Evolutionary conservation across 2,888 invertebrate genomes (phyloP).

Genomic region (Petrolisthes manimaculis): DNA sequence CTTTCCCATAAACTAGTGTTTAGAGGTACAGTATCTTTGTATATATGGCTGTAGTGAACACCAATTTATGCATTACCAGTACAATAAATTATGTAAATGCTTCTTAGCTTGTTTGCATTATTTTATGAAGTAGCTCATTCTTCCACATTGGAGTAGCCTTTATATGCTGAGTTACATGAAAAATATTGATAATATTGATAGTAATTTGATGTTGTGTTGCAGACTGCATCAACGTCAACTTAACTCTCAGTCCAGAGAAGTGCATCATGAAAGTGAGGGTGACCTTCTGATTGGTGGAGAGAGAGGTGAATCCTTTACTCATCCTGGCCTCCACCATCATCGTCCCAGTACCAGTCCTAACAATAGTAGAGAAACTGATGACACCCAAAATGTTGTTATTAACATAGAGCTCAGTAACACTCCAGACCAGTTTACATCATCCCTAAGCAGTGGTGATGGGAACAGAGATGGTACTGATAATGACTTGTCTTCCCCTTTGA

Average conservation of each 20-base stretch:
- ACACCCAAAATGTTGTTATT: slow-evolving; percentile 34
- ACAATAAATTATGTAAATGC: no score
- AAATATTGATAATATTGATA: slow-evolving; percentile 4
- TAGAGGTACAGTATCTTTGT: no score
- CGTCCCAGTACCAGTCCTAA: neutral
- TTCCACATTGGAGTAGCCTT: no score
- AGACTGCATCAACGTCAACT: neutral
- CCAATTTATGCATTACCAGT: no score
- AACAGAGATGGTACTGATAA: neutral
- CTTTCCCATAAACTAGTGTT: no score
- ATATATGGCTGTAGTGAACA: no score
- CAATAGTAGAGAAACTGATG: neutral
- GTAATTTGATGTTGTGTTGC: neutral
- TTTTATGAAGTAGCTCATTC: no score
- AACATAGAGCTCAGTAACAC: slow-evolving; percentile 29
- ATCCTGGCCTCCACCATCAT: slow-evolving; percentile 1
- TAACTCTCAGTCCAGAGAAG: neutral
- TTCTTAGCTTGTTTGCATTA: no score
- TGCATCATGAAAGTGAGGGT: neutral
- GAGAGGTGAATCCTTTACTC: neutral
- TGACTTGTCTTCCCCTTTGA: neutral
- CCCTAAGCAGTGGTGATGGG: slow-evolving; percentile 12
- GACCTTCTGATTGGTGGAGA: neutral
- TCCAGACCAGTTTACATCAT: neutral
- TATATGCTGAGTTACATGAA: no score